These are phyloP conservation scores for Drosophila mayaguana DNA, from an alignment of 2,888 invertebrate species.

Conservation along the genomic window DNA sequence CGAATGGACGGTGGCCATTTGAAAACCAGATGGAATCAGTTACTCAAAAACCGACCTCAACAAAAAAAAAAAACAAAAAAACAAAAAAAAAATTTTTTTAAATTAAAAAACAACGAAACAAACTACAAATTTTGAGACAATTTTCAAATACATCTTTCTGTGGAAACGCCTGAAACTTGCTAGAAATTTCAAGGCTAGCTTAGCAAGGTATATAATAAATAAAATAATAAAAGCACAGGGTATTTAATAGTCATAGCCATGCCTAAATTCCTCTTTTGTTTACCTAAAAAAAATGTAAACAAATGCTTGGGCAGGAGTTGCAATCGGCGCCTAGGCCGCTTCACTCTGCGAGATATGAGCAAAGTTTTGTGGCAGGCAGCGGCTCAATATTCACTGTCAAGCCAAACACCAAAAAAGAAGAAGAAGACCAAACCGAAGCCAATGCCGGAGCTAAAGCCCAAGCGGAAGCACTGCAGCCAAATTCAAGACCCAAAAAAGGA, in stretches of 20 bases:
- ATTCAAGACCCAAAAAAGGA: slow-evolving; percentile 25
- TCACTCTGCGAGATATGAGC: slow-evolving; percentile 58
- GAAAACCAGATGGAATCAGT: not conserved
- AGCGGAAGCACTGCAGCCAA: slow-evolving; percentile 45
- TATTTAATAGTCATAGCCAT: not conserved
- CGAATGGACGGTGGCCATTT: slow-evolving; percentile 52
- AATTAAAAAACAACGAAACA: not conserved
- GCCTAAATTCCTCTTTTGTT: too few relatives aligned
- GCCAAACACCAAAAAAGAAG: slow-evolving; percentile 23
- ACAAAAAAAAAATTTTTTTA: not conserved
- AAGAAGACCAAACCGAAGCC: slow-evolving; percentile 14
- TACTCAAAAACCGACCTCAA: not conserved
- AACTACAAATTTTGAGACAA: slow-evolving; percentile 1
- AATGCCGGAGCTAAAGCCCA: slow-evolving; percentile 23
- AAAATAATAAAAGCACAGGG: not conserved
- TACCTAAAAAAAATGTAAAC: not conserved
- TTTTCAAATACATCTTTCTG: not conserved
- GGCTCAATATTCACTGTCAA: slow-evolving; percentile 42
- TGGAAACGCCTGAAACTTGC: not conserved
- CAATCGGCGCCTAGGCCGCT: slow-evolving; percentile 49
- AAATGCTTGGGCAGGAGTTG: slow-evolving; percentile 1
- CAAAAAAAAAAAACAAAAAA: too few relatives aligned
- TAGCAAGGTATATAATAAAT: too few relatives aligned
- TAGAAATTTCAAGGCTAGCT: not conserved
- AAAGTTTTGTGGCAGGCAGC: slow-evolving; percentile 58